Conservation (phyloP, 1,140 invertebrate species). For the Drosophila rhopaloa region DNA sequence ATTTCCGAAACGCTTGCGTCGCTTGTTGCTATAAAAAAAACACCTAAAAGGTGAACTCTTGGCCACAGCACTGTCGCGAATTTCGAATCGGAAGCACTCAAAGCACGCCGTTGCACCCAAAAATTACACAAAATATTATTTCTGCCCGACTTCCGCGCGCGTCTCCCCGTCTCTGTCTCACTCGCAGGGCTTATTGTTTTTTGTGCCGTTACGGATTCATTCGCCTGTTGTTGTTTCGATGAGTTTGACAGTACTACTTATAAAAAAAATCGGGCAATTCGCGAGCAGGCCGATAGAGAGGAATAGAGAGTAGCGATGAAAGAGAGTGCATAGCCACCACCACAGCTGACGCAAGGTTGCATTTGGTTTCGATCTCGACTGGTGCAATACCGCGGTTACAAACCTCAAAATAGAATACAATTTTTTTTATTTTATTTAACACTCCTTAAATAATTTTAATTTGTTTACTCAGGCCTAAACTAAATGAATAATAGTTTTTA, state of each 20-base stretch:
- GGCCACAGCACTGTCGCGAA: slow-evolving; percentile 9
- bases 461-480: too few relatives aligned
- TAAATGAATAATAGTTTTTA: too few relatives aligned
- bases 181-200: slow-evolving; percentile 11
- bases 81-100: slow-evolving; percentile 23
- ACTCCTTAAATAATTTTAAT: background rate
- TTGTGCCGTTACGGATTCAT: slow-evolving; percentile 13
- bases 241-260: slow-evolving; percentile 21
- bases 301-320: background rate
- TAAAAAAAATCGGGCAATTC: background rate
- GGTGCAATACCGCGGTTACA: background rate
- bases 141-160: slow-evolving; percentile 7
- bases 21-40: slow-evolving; percentile 28
- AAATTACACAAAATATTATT: slow-evolving; percentile 24
- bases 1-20: background rate
- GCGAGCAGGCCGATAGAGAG: background rate
- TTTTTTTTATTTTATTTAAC: background rate
- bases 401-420: too few relatives aligned
- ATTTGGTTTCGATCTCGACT: background rate
- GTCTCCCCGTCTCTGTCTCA: background rate
- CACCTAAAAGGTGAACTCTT: slow-evolving; percentile 2
- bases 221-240: slow-evolving; percentile 53
- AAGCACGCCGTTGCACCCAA: slow-evolving; percentile 19
- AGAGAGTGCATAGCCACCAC: background rate
- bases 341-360: slow-evolving; percentile 7